Conservation (phyloP, 2,888 invertebrate species). For the Brachypalpus laphriformis region DNA sequence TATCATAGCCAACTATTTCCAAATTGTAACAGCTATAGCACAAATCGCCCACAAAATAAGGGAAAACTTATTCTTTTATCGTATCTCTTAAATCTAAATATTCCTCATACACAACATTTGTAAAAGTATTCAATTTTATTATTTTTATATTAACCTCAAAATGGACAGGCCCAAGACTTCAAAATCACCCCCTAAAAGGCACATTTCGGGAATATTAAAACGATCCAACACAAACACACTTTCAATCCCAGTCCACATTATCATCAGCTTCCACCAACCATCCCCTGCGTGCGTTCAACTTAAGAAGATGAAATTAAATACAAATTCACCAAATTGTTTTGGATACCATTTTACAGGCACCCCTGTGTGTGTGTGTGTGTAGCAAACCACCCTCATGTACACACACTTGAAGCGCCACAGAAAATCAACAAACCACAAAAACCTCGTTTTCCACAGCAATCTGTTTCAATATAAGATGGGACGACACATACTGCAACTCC, state of each 20-base stretch:
- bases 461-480: constrained; percentile 82
- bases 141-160: neutral
- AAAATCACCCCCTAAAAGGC: neutral
- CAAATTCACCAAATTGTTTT: constrained; percentile 62
- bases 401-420: constrained; percentile 50
- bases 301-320: constrained; percentile 51
- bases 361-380: neutral
- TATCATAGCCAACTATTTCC: too few relatives aligned
- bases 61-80: too few relatives aligned
- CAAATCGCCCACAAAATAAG: too few relatives aligned
- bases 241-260: neutral
- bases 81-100: too few relatives aligned
- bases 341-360: constrained; percentile 24
- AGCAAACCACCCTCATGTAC: constrained; percentile 27
- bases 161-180: neutral
- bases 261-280: neutral
- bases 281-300: constrained; percentile 24
- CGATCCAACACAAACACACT: neutral
- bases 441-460: constrained; percentile 77
- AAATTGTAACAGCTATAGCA: too few relatives aligned
- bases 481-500: constrained; percentile 70
- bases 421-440: constrained; percentile 66
- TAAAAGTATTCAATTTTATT: neutral
- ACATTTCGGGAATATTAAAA: constrained; percentile 19
- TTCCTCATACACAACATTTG: neutral